These are phyloP conservation scores for Mercenaria mercenaria DNA, from an alignment of 1,140 invertebrate genomes.

Conservation along the genomic window DNA sequence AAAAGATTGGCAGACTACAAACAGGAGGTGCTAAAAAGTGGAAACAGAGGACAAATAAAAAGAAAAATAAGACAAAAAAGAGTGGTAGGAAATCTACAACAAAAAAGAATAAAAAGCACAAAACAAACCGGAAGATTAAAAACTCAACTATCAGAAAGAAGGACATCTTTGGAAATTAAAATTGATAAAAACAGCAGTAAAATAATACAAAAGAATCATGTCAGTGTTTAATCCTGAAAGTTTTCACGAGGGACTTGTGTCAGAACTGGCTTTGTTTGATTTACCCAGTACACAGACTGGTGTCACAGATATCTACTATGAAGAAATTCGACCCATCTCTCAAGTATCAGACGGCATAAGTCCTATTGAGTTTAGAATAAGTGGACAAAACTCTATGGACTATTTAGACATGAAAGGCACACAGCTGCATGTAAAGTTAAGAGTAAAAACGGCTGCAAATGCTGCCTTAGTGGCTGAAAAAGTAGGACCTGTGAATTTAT, in stretches of 20 bases:
- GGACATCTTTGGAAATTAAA: background rate
- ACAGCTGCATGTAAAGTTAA: slow-evolving; percentile 35
- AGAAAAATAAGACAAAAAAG: too few relatives aligned
- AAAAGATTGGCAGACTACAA: background rate
- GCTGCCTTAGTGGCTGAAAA: background rate
- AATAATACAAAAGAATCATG: too few relatives aligned
- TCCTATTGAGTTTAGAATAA: slow-evolving; percentile 1
- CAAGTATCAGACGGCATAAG: background rate
- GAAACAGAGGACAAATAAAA: background rate
- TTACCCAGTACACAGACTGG: slow-evolving; percentile 59
- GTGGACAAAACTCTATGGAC: slow-evolving; percentile 61
- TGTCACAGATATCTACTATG: slow-evolving; percentile 48
- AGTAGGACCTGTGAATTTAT: slow-evolving; percentile 53
- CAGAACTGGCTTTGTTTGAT: slow-evolving; percentile 36
- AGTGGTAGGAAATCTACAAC: too few relatives aligned
- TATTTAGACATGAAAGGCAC: slow-evolving; percentile 53
- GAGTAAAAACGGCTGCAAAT: slow-evolving; percentile 7
- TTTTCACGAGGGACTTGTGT: slow-evolving; percentile 28
- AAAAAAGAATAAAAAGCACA: too few relatives aligned
- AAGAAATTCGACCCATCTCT: slow-evolving; percentile 55
- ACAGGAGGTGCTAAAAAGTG: background rate
- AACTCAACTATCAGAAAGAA: background rate
- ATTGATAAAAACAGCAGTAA: background rate
- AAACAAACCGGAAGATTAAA: background rate
- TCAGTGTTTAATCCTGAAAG: slow-evolving; percentile 10